A percentile compares a stretch with the other conserved stretches of the same genome.
Evolutionary conservation across 2,113 vertebrate genomes (phyloP).

Genomic region (Chamaetylas fuelleborni): DNA sequence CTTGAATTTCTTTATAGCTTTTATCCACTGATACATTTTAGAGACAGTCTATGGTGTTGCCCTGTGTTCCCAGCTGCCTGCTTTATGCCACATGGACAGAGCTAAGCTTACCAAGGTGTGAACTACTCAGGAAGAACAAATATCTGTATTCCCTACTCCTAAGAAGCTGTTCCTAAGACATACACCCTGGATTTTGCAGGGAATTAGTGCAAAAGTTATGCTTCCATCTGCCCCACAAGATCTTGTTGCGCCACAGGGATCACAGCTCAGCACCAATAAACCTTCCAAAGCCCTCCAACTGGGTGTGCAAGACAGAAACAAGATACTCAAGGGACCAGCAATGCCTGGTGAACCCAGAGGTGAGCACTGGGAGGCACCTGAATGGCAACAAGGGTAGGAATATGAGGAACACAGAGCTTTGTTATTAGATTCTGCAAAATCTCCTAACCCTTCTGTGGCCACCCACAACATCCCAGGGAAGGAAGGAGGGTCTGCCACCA

Average conservation of each 20-base stretch:
- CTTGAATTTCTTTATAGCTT: background rate
- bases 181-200: background rate
- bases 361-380: background rate
- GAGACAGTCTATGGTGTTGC: background rate
- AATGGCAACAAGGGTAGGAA: rapidly evolving
- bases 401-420: rapidly evolving
- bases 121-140: conserved; percentile 3
- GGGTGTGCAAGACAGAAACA: background rate
- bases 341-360: background rate
- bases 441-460: background rate
- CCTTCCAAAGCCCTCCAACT: background rate
- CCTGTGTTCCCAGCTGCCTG: background rate
- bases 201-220: background rate
- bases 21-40: background rate
- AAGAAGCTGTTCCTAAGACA: background rate
- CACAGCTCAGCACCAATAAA: background rate
- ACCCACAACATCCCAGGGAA: background rate
- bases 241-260: background rate
- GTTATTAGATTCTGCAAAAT: background rate
- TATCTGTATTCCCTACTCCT: background rate
- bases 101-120: background rate
- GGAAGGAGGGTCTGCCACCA: background rate
- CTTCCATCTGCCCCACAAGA: background rate
- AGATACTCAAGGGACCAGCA: background rate
- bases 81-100: background rate